Evolutionary conservation across 2,888 invertebrate species (phyloP).

Genomic region (Neoaliturus tenellus): DNA sequence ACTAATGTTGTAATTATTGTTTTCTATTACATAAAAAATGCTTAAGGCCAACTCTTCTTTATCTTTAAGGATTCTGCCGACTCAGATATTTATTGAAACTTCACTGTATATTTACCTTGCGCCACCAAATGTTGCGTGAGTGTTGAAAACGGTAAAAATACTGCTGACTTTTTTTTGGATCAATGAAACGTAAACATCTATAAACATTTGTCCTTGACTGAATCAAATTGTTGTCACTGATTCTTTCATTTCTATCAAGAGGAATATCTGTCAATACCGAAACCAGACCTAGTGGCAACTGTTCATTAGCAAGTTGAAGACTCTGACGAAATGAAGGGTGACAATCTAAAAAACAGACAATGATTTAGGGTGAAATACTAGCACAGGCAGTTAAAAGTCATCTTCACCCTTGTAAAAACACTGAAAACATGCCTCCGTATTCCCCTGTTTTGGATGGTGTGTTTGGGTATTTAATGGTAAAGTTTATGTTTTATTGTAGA

Average conservation of each 20-base stretch:
- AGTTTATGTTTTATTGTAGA: no score
- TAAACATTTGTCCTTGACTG: not conserved
- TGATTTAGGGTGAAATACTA: no score
- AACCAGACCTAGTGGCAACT: conserved; percentile 32
- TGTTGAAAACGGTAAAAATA: conserved; percentile 86
- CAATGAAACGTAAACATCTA: conserved; percentile 14
- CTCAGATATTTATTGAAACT: no score
- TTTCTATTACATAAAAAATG: no score
- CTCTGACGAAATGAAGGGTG: not conserved
- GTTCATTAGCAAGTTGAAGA: not conserved
- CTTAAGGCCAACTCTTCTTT: no score
- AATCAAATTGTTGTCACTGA: not conserved
- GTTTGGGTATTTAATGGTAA: no score
- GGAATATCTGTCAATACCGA: not conserved
- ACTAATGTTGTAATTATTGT: no score
- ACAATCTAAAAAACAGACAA: conserved; percentile 18
- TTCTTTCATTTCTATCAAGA: not conserved
- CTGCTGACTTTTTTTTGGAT: conserved; percentile 71
- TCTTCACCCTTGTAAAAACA: no score
- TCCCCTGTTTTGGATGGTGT: no score
- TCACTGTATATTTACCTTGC: conserved; percentile 81
- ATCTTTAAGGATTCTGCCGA: no score
- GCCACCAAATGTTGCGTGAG: conserved; percentile 90
- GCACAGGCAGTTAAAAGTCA: no score
- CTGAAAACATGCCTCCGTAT: no score